These are phyloP conservation scores for Platyura marginata DNA, from an alignment of 1,140 invertebrate genomes.

Conservation along the genomic window DNA sequence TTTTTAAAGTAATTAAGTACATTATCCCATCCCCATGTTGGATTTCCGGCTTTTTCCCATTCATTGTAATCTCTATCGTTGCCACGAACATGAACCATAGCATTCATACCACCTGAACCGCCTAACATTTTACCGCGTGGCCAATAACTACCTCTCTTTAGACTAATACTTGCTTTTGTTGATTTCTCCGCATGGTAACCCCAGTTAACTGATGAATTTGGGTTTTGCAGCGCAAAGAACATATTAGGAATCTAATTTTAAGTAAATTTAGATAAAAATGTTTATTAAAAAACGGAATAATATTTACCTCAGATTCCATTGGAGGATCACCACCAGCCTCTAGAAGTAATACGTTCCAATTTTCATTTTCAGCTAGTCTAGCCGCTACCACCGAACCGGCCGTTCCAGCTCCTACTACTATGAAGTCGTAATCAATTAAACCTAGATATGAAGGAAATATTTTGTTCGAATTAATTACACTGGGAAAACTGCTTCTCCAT, in stretches of 20 bases:
- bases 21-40: no score
- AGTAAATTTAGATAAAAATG: not conserved
- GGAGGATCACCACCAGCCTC: slow-evolving; percentile 24
- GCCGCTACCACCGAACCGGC: slow-evolving; percentile 30
- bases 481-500: not conserved
- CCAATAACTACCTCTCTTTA: slow-evolving; percentile 15
- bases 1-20: slow-evolving; percentile 27
- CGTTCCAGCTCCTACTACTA: slow-evolving; percentile 14
- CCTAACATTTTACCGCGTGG: slow-evolving; percentile 34
- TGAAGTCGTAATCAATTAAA: slow-evolving; percentile 6
- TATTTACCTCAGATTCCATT: slow-evolving; percentile 1
- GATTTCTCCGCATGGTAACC: slow-evolving; percentile 1
- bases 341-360: slow-evolving; percentile 35
- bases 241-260: not conserved
- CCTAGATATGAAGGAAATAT: slow-evolving; percentile 50
- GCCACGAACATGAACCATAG: slow-evolving; percentile 45
- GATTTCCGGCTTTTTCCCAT: slow-evolving; percentile 28
- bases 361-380: slow-evolving; percentile 31
- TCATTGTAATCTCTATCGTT: slow-evolving; percentile 43
- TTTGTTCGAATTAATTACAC: not conserved
- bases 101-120: slow-evolving; percentile 41
- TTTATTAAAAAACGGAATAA: no score
- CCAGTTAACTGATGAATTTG: not conserved
- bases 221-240: not conserved
- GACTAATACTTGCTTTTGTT: not conserved